These are phyloP conservation scores for Ictalurus punctatus DNA, from an alignment of 2,113 vertebrate genomes.

Conservation along the genomic window DNA sequence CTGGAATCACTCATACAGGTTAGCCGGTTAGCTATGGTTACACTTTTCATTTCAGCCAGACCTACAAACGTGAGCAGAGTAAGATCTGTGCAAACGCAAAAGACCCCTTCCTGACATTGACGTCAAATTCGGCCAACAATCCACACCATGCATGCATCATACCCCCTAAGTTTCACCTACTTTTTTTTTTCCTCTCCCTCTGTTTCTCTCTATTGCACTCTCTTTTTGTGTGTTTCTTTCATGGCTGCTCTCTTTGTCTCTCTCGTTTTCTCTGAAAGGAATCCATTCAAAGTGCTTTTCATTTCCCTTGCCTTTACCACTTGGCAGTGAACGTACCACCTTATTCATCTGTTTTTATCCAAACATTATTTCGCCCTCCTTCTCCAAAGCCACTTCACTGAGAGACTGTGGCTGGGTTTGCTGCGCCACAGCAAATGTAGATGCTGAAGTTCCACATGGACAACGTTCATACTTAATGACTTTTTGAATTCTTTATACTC, in stretches of 20 bases:
- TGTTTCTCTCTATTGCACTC: slow-evolving; percentile 26
- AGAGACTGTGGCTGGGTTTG: neutral
- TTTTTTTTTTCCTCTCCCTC: neutral
- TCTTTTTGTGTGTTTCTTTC: slow-evolving; percentile 30
- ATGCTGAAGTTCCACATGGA: neutral
- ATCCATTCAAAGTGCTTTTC: slow-evolving; percentile 44
- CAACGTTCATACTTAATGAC: neutral
- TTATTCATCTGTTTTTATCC: slow-evolving; percentile 48
- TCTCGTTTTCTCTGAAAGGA: slow-evolving; percentile 29
- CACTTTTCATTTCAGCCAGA: slow-evolving; percentile 23
- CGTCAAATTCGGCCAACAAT: slow-evolving; percentile 41
- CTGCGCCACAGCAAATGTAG: neutral
- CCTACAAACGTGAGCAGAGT: slow-evolving; percentile 15
- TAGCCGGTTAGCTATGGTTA: slow-evolving; percentile 19
- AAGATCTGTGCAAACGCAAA: slow-evolving; percentile 22
- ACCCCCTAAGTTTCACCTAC: slow-evolving; percentile 13
- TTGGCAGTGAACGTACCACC: slow-evolving; percentile 49
- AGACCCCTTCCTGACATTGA: slow-evolving; percentile 40
- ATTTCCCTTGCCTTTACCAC: slow-evolving; percentile 38
- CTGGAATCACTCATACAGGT: slow-evolving; percentile 28
- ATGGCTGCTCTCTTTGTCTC: slow-evolving; percentile 28
- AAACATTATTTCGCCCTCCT: slow-evolving; percentile 23
- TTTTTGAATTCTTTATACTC: neutral
- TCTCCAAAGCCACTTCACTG: neutral
- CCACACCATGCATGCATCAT: neutral